Conservation (phyloP, 2,888 invertebrate species). For the Tuberolachnus salignus region DNA sequence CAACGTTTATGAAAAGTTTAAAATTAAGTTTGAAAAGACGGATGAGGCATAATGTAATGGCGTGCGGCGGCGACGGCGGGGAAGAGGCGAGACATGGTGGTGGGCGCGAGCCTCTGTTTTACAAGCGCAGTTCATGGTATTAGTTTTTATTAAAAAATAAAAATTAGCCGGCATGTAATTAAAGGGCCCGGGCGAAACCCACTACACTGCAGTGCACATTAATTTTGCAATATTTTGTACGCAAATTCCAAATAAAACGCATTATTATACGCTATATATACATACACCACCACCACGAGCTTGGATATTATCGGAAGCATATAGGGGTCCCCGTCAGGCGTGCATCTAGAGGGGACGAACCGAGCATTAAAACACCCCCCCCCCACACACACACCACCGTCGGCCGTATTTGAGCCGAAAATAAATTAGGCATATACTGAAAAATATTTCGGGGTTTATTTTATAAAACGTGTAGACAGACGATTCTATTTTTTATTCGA, state of each 20-base stretch:
- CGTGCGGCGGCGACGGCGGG: slow-evolving; percentile 8
- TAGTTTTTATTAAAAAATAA: slow-evolving; percentile 56
- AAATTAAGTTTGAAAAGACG: slow-evolving; percentile 57
- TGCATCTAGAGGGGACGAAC: too few species aligned
- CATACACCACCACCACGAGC: too few species aligned
- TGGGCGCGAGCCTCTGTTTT: slow-evolving; percentile 33
- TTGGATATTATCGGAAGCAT: neutral
- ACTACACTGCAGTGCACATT: too few species aligned
- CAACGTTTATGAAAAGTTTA: slow-evolving; percentile 56
- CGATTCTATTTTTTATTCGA: too few species aligned
- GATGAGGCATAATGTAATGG: slow-evolving; percentile 52
- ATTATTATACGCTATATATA: neutral
- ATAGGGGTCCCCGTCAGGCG: neutral
- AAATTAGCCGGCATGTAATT: slow-evolving; percentile 54
- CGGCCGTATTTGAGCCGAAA: too few species aligned
- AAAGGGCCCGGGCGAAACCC: slow-evolving; percentile 31
- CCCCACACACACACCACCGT: too few species aligned
- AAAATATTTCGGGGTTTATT: too few species aligned
- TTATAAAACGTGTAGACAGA: too few species aligned
- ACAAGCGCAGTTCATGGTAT: slow-evolving; percentile 53
- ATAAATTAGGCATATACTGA: too few species aligned
- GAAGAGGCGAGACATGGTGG: neutral
- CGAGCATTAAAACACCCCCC: too few species aligned
- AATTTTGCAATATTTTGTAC: slow-evolving; percentile 32
- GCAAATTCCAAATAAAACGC: slow-evolving; percentile 27